phyloP scores from a whole-genome alignment of 1,140 invertebrate genomes.

The Megalopta genalis region DNA sequence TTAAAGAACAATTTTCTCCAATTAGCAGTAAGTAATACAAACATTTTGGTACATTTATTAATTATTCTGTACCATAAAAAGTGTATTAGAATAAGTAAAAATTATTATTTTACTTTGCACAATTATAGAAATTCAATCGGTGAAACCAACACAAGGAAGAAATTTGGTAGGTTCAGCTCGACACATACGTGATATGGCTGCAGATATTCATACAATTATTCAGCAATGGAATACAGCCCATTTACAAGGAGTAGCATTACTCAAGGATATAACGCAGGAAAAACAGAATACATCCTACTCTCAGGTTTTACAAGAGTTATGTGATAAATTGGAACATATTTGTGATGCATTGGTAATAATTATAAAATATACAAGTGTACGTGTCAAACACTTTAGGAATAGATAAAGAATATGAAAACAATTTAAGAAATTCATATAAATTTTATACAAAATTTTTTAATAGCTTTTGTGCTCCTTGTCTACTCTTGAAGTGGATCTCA shows the following conservation, averaged over 20 bases:
- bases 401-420: too few species aligned
- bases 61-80: not conserved
- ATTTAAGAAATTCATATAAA: too few species aligned
- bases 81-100: not conserved
- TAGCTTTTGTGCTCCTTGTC: too few species aligned
- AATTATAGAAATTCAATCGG: conserved; percentile 28
- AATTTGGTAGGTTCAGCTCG: conserved; percentile 72
- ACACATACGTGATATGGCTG: conserved; percentile 67
- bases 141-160: conserved; percentile 49
- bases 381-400: too few species aligned
- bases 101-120: not conserved
- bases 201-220: conserved; percentile 68
- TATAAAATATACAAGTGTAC: not conserved
- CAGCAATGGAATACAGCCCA: conserved; percentile 71
- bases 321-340: conserved; percentile 65
- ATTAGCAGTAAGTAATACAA: conserved; percentile 20
- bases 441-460: too few species aligned
- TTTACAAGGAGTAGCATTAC: conserved; percentile 60
- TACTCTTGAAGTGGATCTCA: not conserved
- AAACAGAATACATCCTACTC: conserved; percentile 62
- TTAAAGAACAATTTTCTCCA: conserved; percentile 18
- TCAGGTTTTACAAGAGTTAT: conserved; percentile 57
- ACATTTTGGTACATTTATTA: not conserved
- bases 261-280: conserved; percentile 64
- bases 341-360: conserved; percentile 63